Evolutionary conservation across 2,888 invertebrate genomes (phyloP).

Genomic region (Cryptosula pallasiana): DNA sequence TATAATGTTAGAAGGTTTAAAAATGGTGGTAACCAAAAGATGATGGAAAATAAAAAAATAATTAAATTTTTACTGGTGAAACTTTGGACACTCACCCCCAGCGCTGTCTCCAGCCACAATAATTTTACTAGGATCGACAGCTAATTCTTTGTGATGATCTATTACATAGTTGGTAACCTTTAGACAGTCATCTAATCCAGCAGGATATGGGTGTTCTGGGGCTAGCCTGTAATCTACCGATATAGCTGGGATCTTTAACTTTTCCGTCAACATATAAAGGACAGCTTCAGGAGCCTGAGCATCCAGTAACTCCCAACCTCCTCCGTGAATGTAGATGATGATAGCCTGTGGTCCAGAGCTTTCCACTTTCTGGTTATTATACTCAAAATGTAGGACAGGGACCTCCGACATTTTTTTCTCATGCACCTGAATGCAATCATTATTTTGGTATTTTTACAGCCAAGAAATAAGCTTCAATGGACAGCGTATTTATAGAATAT

Average conservation of each 20-base stretch:
- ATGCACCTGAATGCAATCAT: neutral
- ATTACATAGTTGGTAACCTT: constrained; percentile 42
- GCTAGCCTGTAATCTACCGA: constrained; percentile 44
- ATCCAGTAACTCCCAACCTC: constrained; percentile 40
- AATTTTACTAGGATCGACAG: constrained; percentile 36
- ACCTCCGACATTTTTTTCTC: neutral
- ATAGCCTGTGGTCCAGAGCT: neutral
- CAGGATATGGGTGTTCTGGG: constrained; percentile 52
- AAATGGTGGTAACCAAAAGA: too few species aligned
- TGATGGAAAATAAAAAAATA: too few species aligned
- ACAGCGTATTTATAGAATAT: too few species aligned
- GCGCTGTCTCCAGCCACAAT: constrained; percentile 41
- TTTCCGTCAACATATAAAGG: neutral
- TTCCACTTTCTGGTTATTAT: neutral
- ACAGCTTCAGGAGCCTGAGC: constrained; percentile 28
- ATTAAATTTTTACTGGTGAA: too few species aligned
- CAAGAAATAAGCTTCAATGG: too few species aligned
- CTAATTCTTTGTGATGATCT: constrained; percentile 29
- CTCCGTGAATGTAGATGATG: constrained; percentile 26
- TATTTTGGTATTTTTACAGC: too few species aligned
- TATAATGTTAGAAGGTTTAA: too few species aligned
- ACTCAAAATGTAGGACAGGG: neutral
- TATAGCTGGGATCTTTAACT: neutral
- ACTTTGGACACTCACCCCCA: constrained; percentile 33
- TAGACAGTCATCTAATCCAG: constrained; percentile 51